These are phyloP conservation scores for Tineola bisselliella DNA, from an alignment of 2,888 invertebrate species.

Conservation along the genomic window DNA sequence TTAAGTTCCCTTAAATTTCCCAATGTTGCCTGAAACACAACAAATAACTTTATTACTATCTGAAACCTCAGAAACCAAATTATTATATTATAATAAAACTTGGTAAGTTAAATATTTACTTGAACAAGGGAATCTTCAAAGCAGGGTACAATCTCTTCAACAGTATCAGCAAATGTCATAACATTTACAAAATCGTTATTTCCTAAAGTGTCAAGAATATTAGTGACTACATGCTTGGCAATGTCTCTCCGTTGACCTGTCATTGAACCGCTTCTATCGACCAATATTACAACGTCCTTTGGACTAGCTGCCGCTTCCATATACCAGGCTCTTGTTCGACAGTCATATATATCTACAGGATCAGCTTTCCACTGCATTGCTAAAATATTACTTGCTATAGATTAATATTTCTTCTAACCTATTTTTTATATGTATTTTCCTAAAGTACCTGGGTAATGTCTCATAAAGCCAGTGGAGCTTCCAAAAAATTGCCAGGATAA, in stretches of 20 bases:
- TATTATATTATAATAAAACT: neutral
- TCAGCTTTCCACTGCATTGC: constrained; percentile 84
- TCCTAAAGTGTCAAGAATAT: constrained; percentile 94
- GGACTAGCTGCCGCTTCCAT: constrained; percentile 98
- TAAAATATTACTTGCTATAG: constrained; percentile 22
- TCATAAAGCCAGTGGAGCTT: constrained; percentile 95
- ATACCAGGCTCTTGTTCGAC: constrained; percentile 94
- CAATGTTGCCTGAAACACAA: constrained; percentile 76
- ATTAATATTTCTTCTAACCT: neutral
- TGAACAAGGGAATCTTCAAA: constrained; percentile 91
- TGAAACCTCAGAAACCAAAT: neutral
- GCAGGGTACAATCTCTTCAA: constrained; percentile 85
- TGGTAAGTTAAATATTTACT: constrained; percentile 57
- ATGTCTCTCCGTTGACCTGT: constrained; percentile 89
- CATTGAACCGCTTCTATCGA: constrained; percentile 94
- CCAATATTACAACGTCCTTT: constrained; percentile 88
- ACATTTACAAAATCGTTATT: constrained; percentile 99
- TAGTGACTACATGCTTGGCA: constrained; percentile 85
- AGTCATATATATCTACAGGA: constrained; percentile 93
- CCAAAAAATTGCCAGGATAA: constrained; percentile 99
- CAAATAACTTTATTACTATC: constrained; percentile 12
- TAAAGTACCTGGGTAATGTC: constrained; percentile 88
- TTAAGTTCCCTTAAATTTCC: constrained; percentile 86
- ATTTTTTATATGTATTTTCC: neutral
- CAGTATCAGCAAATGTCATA: constrained; percentile 86